Evolutionary conservation across 2,113 vertebrate species (phyloP).

Genomic region (Telmatochromis sp.): DNA sequence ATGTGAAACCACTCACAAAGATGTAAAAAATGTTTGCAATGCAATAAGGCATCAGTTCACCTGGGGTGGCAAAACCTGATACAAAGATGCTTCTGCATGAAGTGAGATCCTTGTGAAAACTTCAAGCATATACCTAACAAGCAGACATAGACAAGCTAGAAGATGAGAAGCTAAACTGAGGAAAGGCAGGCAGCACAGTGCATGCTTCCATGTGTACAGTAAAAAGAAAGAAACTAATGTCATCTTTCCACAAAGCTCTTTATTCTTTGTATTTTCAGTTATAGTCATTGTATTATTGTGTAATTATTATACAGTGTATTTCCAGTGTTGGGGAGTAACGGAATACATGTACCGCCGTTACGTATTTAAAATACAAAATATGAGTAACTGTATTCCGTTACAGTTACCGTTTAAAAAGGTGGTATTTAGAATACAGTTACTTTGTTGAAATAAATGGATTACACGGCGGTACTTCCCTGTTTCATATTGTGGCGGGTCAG

Average conservation of each 20-base stretch:
- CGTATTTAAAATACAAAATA: too few relatives aligned
- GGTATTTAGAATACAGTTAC: too few relatives aligned
- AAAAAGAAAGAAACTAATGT: not conserved
- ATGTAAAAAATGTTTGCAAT: not conserved
- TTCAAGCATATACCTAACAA: fast-evolving
- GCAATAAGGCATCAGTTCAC: not conserved
- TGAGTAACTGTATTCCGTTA: too few relatives aligned
- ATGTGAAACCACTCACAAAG: not conserved
- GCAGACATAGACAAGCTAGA: fast-evolving
- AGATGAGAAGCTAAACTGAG: not conserved
- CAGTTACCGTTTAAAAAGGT: too few relatives aligned
- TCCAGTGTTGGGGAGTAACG: not conserved
- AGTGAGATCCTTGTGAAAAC: not conserved
- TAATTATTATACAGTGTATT: not conserved
- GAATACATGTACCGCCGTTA: too few relatives aligned
- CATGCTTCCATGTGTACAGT: not conserved
- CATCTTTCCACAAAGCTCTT: not conserved
- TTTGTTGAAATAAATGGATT: too few relatives aligned
- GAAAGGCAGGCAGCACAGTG: not conserved
- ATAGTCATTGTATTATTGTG: fast-evolving
- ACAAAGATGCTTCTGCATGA: not conserved
- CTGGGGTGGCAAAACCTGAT: not conserved
- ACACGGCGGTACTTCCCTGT: too few relatives aligned
- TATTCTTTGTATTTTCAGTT: not conserved
- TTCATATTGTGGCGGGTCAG: too few relatives aligned